Evolutionary conservation across 1,140 invertebrate genomes (phyloP), one percentile per base, ranked within the genome.

Genomic region (Frieseomelitta varia): DNA sequence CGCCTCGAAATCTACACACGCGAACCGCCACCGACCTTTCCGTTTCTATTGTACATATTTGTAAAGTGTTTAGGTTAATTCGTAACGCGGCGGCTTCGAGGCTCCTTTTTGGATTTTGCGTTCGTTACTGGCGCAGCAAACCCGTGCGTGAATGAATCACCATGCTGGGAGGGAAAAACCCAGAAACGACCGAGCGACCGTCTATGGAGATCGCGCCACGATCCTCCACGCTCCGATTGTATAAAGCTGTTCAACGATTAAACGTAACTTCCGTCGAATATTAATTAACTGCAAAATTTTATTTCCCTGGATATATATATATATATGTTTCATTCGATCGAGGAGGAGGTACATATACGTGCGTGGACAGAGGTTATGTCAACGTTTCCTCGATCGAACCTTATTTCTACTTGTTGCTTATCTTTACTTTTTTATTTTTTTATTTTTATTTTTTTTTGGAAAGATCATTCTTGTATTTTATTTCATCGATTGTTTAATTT

Each of bases 31-130:
- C n/a, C 39, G 55, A 84, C 76, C 30, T 58, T 91, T 94, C 91
- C 91, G 89, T 94, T 30, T 94, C 81, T 86, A 93, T 88, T 94
- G 92, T 94, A 94, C 85, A 94, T 94, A 94, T 93, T 92, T 94
- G 92, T 94, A 93, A 93, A 94, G 90, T 93, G 84, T 93, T n/a
- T 93, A 89, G 80, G 92, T 93, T 92, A 88, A 88, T 83, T 83
- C 69, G 11, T 77, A 27, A 21, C 56, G 11, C 27, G 15, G 55
- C 27, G 63, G 77, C 58, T 80, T 77, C 81, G 76, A 27, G 34
- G 34, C 65, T 73, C 4, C 34, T 8, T 21, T 56, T 6, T n/a
- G 69, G 24, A 53, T n/a, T 39, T 8, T 39, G n/a, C 51, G 47
- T 47, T 11, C 30, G 11, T 11, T 21, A 61, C 58, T n/a, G 24